Base-by-base conservation (phyloP, 1,140 invertebrate species). In the Drosophila gunungcola region DNA sequence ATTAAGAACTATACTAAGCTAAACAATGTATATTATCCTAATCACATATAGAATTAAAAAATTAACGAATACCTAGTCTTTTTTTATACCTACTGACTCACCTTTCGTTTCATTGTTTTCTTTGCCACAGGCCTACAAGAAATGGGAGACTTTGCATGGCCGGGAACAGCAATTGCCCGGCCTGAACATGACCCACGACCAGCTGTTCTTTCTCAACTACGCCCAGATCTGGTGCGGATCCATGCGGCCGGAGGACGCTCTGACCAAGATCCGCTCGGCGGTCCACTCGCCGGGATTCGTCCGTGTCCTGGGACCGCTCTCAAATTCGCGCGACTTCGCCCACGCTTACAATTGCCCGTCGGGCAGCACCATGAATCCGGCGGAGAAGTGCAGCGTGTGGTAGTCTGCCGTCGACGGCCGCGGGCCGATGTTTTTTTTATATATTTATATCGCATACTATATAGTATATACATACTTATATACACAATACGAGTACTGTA, bases 201-300 rank as follows among this genome's bases (percentile, higher is more conserved):
- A 98, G 92, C 93, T 98, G 4, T 98, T 98, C 92, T 98, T 97
- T 90, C 93, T 98, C 2, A 98, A 97, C 91, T 98, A 97, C 91
- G 97, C 97, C 10, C 94, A 94, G 78, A 99, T 99, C 48, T 99
- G 98, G 98, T 99, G 98, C 91, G 98, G 98, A 5, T 97, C 97
- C 0, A 99, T 98, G 97, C 94, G 98, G 75, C 97, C 97, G 4
- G 98, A 99, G 93, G 98, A 99, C 82, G 98, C 98, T 49, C 93
- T 98, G 2, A 98, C 96, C 27, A 99, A 99, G 93, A 95, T 99
- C 52, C 95, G 98, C 39, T 98, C 98, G 10, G 98, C 98, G 4
- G 98, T 98, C 7, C 98, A 99, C 91, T 98, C 98, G 10, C 98
- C 98, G 1, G 98, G 98, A 7, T 96, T 97, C 0, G 97, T 99